Percentiles rank a stretch among this genome's conserved stretches.
Conservation (phyloP, 2,888 invertebrate genomes). For the Spialia ferax region DNA sequence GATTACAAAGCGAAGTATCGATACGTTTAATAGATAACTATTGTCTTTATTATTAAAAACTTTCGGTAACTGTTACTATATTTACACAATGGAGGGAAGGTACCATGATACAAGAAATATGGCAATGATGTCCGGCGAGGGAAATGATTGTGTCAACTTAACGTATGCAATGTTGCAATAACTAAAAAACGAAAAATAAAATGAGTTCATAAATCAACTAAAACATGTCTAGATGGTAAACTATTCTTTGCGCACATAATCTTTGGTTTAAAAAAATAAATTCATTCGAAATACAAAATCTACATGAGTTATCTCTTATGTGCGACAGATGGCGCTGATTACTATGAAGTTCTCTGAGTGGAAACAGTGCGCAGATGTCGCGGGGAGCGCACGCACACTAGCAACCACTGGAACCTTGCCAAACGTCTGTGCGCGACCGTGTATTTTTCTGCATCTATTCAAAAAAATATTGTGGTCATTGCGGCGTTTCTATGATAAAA, state of each 20-base stretch:
- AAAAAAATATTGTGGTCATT: conserved; percentile 6
- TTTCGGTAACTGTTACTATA: conserved; percentile 30
- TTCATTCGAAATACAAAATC: conserved; percentile 13
- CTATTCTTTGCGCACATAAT: conserved; percentile 17
- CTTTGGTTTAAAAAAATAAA: conserved; percentile 18
- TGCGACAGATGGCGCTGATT: conserved; percentile 20
- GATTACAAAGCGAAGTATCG: conserved; percentile 24
- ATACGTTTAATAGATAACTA: conserved; percentile 14
- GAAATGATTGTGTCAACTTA: conserved; percentile 33
- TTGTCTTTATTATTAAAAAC: not conserved
- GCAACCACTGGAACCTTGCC: conserved; percentile 36
- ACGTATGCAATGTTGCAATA: conserved; percentile 27
- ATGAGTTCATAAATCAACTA: not conserved
- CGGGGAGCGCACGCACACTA: conserved; percentile 34
- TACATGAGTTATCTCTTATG: conserved; percentile 17
- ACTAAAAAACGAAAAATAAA: conserved; percentile 8
- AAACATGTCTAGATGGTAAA: conserved; percentile 21
- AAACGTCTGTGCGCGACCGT: conserved; percentile 18
- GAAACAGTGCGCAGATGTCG: conserved; percentile 36
- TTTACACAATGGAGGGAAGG: conserved; percentile 39
- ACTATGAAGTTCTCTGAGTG: conserved; percentile 30
- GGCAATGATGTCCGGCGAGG: conserved; percentile 37
- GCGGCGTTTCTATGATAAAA: not conserved
- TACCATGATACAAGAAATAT: conserved; percentile 37
- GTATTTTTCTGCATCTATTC: conserved; percentile 28